A percentile compares a stretch with the other conserved stretches of the same genome.
Conservation (phyloP, 2,888 invertebrate species). For the Rotaria macrura region DNA sequence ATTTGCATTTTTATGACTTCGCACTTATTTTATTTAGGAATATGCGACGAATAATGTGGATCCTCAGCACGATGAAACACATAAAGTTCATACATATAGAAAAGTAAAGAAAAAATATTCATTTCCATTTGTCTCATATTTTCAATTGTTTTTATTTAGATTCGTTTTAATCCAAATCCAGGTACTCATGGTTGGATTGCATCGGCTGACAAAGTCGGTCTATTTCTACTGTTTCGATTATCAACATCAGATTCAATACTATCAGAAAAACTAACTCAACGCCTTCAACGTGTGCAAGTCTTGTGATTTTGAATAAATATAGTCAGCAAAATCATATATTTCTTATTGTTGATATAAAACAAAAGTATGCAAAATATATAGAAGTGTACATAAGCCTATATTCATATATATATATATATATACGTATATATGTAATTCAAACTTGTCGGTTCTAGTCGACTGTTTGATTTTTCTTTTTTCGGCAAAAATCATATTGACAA, state of each 20-base stretch:
- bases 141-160: background rate
- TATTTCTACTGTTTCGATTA: conserved; percentile 17
- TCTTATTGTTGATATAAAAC: background rate
- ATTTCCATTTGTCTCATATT: too few relatives aligned
- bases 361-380: background rate
- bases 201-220: conserved; percentile 5
- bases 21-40: background rate
- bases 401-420: background rate
- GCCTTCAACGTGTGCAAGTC: conserved; percentile 19
- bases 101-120: background rate
- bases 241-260: background rate
- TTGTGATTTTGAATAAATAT: background rate
- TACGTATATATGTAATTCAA: background rate
- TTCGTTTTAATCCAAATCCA: conserved; percentile 18
- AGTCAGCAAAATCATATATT: background rate
- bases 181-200: conserved; percentile 17
- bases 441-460: background rate
- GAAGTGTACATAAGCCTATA: background rate
- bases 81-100: conserved; percentile 5
- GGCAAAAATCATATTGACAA: background rate
- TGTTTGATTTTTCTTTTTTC: background rate
- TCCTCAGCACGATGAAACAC: conserved; percentile 10
- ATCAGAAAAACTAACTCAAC: conserved; percentile 5
- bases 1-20: background rate
- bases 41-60: background rate